These are phyloP conservation scores for Erpetoichthys calabaricus DNA, from an alignment of 2,797 vertebrate genomes.

Conservation along the genomic window DNA sequence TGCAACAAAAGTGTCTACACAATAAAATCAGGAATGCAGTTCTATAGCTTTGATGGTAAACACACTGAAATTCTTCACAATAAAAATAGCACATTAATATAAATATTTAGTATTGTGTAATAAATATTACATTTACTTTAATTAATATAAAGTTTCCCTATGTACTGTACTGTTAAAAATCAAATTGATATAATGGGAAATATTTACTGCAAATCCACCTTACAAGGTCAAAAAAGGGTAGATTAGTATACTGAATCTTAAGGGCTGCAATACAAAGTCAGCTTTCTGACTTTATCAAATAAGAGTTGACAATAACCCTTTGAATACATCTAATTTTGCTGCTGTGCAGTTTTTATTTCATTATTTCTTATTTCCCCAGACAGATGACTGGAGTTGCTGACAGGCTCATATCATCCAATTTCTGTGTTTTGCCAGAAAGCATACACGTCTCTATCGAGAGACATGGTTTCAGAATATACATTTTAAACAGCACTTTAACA, in stretches of 20 bases:
- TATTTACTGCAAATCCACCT: neutral
- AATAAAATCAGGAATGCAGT: too few relatives aligned
- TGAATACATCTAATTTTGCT: constrained; percentile 33
- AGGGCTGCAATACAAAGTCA: constrained; percentile 38
- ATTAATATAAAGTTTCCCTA: neutral
- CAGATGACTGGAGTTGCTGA: constrained; percentile 40
- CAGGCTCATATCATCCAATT: constrained; percentile 38
- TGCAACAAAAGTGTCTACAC: too few relatives aligned
- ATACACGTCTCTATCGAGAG: constrained; percentile 3
- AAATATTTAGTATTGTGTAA: neutral
- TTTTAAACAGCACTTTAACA: neutral
- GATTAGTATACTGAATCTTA: constrained; percentile 14
- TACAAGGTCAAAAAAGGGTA: neutral
- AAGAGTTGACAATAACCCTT: constrained; percentile 44
- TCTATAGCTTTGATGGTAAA: too few relatives aligned
- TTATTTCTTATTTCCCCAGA: constrained; percentile 49
- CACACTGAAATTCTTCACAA: neutral
- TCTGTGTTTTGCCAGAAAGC: constrained; percentile 20
- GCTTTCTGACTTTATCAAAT: constrained; percentile 49
- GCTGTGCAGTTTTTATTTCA: constrained; percentile 38
- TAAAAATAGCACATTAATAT: neutral
- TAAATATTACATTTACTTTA: neutral
- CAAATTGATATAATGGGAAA: neutral
- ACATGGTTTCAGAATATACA: constrained; percentile 2
- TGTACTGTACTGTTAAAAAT: neutral